Evolutionary conservation across 2,888 invertebrate species (phyloP).

Genomic region (Caenorhabditis sp.): DNA sequence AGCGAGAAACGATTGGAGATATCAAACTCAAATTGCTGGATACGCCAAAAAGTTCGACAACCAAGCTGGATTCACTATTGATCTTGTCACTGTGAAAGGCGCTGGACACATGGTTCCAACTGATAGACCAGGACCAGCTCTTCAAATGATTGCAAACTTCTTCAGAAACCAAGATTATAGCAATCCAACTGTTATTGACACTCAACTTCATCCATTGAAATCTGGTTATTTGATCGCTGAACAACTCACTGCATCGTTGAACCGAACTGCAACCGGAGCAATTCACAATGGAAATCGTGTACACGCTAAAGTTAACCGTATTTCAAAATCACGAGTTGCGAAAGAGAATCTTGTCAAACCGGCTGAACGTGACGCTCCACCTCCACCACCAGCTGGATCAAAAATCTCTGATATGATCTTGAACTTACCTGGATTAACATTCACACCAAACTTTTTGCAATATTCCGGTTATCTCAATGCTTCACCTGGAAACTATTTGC

Average conservation of each 20-base stretch:
- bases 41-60: conserved; percentile 58
- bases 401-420: conserved; percentile 38
- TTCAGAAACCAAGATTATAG: conserved; percentile 54
- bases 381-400: conserved; percentile 37
- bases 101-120: conserved; percentile 85
- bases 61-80: conserved; percentile 40
- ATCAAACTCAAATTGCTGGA: conserved; percentile 57
- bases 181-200: conserved; percentile 28
- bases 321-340: conserved; percentile 1
- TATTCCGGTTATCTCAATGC: conserved; percentile 72
- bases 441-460: conserved; percentile 70
- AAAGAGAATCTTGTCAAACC: conserved; percentile 9
- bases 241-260: conserved; percentile 19
- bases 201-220: conserved; percentile 27
- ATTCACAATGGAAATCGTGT: conserved; percentile 31
- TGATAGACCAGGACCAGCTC: conserved; percentile 83
- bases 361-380: conserved; percentile 20
- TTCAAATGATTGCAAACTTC: conserved; percentile 80
- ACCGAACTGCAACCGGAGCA: conserved; percentile 15
- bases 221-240: conserved; percentile 26
- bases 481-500: conserved; percentile 69
- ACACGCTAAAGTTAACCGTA: conserved; percentile 28
- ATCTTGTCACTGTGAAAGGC: conserved; percentile 63
- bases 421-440: conserved; percentile 63
- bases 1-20: conserved; percentile 48